Evolutionary conservation across 2,888 invertebrate genomes (phyloP), one percentile per base, ranked within the genome.

Genomic region (Vandiemenella viatica): DNA sequence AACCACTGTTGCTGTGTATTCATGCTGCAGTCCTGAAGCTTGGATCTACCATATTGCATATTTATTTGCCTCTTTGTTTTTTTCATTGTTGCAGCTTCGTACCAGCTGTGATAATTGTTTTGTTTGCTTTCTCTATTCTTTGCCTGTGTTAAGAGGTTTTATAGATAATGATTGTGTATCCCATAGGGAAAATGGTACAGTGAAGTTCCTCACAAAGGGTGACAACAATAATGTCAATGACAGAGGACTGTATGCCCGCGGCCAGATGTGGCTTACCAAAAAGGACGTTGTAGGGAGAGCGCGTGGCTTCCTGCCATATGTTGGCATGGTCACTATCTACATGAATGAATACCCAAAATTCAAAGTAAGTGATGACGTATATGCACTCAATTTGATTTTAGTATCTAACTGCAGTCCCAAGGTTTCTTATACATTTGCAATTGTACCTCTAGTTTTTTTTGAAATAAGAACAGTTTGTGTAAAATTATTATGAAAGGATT

Each of bases 211-310:
- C 51, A 99, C 98, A 40, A 99, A 99, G 76, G 98, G 98, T 57
- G 98, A 99, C 68, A 98, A 99, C 66, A 99, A 99, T 67, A 91
- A 91, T 65, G 96, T 99, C 0, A 98, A 98, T 67, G 98, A 99
- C 66, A 79, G 98, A 73, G 98, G 98, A 46, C 74, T 99, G 43
- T 99, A 99, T 66, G 97, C 97, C 10, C 92, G 92, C 44, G 98
- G 97, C 13, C 98, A 98, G 65, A 69, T 93, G 19, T 99, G 98
- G 98, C 73, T 98, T 38, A 88, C 88, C 22, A 90, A 93, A 64
- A 88, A 90, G 62, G 98, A 99, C 71, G 93, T 99, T 22, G 96
- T 99, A 1, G 98, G 98, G 1, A 76, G 96, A 62, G 97, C 98
- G 18, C 77, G 90, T 73, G 98, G 97, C 50, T 93, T 93, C 66